Evolutionary conservation across 2,113 vertebrate species (phyloP).

Genomic region (Rhadina sibilatrix): DNA sequence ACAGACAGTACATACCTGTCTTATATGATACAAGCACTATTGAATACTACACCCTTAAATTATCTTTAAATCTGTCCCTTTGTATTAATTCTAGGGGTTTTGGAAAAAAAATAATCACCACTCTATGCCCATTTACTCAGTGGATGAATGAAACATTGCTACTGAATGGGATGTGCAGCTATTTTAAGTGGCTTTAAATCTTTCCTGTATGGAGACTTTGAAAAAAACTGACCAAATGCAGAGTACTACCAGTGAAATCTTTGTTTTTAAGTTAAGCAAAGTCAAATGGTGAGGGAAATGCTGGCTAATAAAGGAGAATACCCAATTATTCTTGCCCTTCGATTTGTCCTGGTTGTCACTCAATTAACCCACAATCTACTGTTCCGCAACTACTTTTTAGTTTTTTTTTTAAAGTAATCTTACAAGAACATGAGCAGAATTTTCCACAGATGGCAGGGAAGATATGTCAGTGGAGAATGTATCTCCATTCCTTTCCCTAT

Average conservation of each 20-base stretch:
- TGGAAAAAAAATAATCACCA: neutral
- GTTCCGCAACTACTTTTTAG: neutral
- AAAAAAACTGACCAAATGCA: neutral
- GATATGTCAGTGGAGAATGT: neutral
- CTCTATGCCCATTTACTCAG: neutral
- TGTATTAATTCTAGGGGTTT: neutral
- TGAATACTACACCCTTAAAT: neutral
- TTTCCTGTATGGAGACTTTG: neutral
- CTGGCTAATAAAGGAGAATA: neutral
- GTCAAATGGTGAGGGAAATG: rapidly evolving
- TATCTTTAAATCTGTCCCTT: neutral
- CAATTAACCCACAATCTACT: neutral
- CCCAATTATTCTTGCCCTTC: neutral
- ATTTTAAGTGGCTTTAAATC: neutral
- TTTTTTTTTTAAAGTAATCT: neutral
- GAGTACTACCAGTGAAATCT: neutral
- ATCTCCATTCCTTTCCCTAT: neutral
- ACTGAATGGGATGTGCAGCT: neutral
- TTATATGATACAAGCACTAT: neutral
- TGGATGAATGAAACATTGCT: neutral
- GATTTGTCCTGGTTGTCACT: neutral
- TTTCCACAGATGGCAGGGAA: neutral
- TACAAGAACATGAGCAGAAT: neutral
- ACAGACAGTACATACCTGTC: no score
- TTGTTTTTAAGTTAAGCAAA: neutral